Evolutionary conservation across 2,888 invertebrate species (phyloP), one percentile per base, ranked within the genome.

Genomic region (Sicus ferrugineus): DNA sequence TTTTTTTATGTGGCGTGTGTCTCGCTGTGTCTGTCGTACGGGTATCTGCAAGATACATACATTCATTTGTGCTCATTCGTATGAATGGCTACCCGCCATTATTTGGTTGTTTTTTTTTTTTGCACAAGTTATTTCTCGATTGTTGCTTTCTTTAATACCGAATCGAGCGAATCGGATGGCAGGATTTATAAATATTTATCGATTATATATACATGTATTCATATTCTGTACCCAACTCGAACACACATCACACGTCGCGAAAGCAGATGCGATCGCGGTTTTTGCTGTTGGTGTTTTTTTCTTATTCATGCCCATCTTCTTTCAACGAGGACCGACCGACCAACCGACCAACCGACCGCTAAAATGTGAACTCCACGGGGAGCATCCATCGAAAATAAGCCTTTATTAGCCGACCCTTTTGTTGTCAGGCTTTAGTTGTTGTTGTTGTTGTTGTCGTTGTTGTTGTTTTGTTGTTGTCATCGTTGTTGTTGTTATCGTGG

Each of bases 341-440:
- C 4, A 16, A n/a, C n/a, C 42, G 42, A 42, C 23, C 42, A 58
- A 42, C 23, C 52, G 54, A 14, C 46, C 30, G 67, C 56, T 58
- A 38, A 64, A 64, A 64, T 31, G 42, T 58, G 28, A 56, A 58
- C 67, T 42, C 67, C 58, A 56, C 48, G 67, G 67, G 67, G 67
- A 56, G 67, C 50, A 28, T 11, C 42, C 31, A 58, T 34, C n/a
- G n/a, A 58, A 56, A 63, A 63, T 63, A 48, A 48, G 63, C 50
- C 30, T 28, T 52, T 31, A 50, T 64, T 64, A 50, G 63, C 28
- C 30, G 64, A 42, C 21, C n/a, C n/a, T n/a, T n/a, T n/a, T n/a
- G n/a, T n/a, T n/a, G n/a, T n/a, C 42, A 42, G 42, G 42, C 42
- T 9, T n/a, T 9, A 7, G 34, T 16, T 42, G 34, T 2, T 34